A percentile compares a stretch with the other conserved stretches of the same genome.
Evolutionary conservation across 1,140 invertebrate species (phyloP).

Genomic region (Antheraea pernyi): DNA sequence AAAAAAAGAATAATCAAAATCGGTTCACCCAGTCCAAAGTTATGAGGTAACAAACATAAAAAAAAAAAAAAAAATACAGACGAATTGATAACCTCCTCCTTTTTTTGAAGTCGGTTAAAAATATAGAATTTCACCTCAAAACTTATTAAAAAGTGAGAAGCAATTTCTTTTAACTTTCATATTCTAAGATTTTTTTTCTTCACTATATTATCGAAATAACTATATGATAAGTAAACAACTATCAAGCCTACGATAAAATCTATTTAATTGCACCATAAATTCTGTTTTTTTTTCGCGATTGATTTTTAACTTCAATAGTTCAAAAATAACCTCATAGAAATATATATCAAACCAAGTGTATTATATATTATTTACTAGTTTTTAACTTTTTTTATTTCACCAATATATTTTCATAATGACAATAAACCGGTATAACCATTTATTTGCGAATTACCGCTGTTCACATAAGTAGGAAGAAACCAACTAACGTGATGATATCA

Average conservation of each 20-base stretch:
- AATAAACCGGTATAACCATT: constrained; percentile 20
- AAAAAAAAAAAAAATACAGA: too few species aligned
- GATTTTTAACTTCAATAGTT: background rate
- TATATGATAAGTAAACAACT: too few species aligned
- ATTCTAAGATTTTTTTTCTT: background rate
- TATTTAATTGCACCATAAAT: background rate
- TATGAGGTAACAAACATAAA: too few species aligned
- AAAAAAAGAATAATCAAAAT: too few species aligned
- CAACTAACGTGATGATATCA: constrained; percentile 23
- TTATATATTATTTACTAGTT: background rate
- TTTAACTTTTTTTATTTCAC: background rate
- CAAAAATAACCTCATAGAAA: background rate
- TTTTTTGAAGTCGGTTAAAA: background rate
- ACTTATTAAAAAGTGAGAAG: background rate
- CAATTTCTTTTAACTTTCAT: background rate
- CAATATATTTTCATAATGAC: constrained; percentile 1
- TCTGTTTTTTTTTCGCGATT: too few species aligned
- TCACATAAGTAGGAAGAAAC: constrained; percentile 16
- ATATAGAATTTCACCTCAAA: background rate
- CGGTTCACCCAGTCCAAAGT: too few species aligned
- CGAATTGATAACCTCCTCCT: too few species aligned
- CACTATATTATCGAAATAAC: too few species aligned
- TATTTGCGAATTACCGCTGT: constrained; percentile 22
- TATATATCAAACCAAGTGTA: too few species aligned
- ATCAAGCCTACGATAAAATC: background rate